phyloP scores from a whole-genome alignment of 92 coral and sea anemone species.

The Parazoanthus atlanticus region DNA sequence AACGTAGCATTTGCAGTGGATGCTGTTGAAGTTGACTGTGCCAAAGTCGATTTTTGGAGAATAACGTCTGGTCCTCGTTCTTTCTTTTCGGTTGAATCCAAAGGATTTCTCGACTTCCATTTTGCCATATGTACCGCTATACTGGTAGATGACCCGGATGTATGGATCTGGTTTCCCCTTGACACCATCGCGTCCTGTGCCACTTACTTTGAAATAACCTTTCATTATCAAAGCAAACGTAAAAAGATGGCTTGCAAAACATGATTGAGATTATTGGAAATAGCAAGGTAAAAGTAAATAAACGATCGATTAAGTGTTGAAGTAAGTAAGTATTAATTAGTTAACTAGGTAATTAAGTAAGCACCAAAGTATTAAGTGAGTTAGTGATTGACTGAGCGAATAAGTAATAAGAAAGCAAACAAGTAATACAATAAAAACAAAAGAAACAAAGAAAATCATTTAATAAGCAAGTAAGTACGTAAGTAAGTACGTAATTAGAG shows the following conservation, averaged over 20 bases:
- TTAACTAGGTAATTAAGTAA: too few relatives aligned
- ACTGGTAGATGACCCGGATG: constrained; percentile 37
- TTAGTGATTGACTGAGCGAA: too few relatives aligned
- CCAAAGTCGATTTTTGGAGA: constrained; percentile 20
- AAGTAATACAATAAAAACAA: too few relatives aligned
- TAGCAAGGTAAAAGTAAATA: too few relatives aligned
- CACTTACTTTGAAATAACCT: constrained; percentile 35
- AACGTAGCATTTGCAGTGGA: constrained; percentile 37
- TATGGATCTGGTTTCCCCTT: constrained; percentile 47
- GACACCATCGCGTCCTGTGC: constrained; percentile 40
- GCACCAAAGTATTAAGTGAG: too few relatives aligned
- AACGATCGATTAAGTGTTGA: neutral
- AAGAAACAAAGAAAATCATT: too few relatives aligned
- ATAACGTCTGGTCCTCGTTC: neutral
- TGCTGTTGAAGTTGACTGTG: constrained; percentile 12
- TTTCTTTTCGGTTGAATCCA: neutral
- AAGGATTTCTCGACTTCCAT: constrained; percentile 19
- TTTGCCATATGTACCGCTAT: constrained; percentile 37
- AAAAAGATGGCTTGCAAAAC: neutral
- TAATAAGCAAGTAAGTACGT: too few relatives aligned
- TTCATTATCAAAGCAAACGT: neutral
- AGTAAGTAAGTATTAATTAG: neutral
- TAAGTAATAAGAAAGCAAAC: too few relatives aligned
- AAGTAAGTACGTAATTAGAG: too few relatives aligned
- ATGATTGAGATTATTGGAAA: neutral